These are phyloP conservation scores for Pristionchus entomophagus DNA, from an alignment of 2,888 invertebrate genomes.

Conservation along the genomic window DNA sequence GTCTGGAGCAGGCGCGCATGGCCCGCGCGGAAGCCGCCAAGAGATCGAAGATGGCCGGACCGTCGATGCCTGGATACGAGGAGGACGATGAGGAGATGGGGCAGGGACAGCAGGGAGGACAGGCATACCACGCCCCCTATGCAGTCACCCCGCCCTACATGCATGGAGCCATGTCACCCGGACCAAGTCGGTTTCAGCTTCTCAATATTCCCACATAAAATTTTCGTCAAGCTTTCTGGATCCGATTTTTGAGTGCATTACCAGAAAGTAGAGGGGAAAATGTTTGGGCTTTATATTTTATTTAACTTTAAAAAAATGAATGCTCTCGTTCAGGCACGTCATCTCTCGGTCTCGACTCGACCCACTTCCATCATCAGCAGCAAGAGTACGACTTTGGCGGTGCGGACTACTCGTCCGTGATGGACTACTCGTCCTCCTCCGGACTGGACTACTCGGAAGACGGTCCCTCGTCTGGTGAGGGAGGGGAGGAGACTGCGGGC, in stretches of 20 bases:
- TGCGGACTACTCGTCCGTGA: neutral
- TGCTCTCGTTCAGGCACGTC: neutral
- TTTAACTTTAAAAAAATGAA: too few relatives aligned
- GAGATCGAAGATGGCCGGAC: neutral
- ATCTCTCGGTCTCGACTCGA: neutral
- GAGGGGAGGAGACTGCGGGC: neutral
- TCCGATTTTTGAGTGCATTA: too few relatives aligned
- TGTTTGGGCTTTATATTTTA: too few relatives aligned
- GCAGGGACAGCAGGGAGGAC: neutral
- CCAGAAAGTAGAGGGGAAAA: too few relatives aligned
- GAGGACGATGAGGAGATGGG: neutral
- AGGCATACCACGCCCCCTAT: neutral
- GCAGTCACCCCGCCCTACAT: conserved; percentile 28
- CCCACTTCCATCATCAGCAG: neutral
- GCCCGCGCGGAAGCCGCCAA: neutral
- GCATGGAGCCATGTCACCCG: conserved; percentile 15
- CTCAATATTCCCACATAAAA: neutral
- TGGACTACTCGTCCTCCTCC: neutral
- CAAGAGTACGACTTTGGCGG: neutral
- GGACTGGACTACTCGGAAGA: conserved; percentile 5
- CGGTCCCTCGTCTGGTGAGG: neutral
- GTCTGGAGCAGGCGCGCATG: neutral
- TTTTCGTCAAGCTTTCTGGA: too few relatives aligned
- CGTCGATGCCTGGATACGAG: neutral
- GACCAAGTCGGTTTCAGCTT: neutral